Base-by-base conservation (phyloP, 1,140 invertebrate genomes). In the Aradophagus sp. region DNA sequence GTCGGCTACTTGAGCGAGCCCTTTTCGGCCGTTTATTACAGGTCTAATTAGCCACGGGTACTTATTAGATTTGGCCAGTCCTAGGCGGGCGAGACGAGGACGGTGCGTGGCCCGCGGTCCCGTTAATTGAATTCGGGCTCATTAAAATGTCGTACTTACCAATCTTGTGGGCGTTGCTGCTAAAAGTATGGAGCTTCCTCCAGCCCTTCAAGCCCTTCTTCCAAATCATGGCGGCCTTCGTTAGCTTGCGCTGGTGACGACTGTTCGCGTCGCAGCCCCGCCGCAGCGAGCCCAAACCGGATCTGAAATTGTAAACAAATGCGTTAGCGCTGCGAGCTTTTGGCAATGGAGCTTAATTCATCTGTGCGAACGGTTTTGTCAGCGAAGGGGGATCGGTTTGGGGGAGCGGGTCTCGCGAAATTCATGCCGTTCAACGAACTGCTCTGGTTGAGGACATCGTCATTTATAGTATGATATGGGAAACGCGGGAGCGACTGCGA, bases 111-210 rank as follows among this genome's bases (percentile, higher is more conserved):
- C 42, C 29, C 26, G 34, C 29, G 38, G 50, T 17, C 31, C 20
- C 35, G 55, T 61, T 58, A 59, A 68, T 68, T 59, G 47, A 68
- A 68, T 68, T 68, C 55, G 27, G 53, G 13, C 53, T 55, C 55
- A 59, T 69, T 61, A 55, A 69, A 69, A 45, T 48, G 41, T 50
- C 47, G 47, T 53, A 80, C 81, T 82, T 77, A 78, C 76, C 77
- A 50, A 68, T 77, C 70, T 84, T 84, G 76, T 89, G 90, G 68
- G 88, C 89, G 19, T 87, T 91, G 73, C 88, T 90, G 29, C 89
- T 89, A 56, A 93, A 90, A 11, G 89, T 90, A 12, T 91, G 90
- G 58, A 93, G 86, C 79, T 93, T 93, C 76, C 90, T 91, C 92
- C 92, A 93, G 1, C 90, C 87, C 74, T 91, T 92, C 81, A 90